Base-by-base conservation (phyloP, 2,888 invertebrate species). In the Chrysolina oricalcia region DNA sequence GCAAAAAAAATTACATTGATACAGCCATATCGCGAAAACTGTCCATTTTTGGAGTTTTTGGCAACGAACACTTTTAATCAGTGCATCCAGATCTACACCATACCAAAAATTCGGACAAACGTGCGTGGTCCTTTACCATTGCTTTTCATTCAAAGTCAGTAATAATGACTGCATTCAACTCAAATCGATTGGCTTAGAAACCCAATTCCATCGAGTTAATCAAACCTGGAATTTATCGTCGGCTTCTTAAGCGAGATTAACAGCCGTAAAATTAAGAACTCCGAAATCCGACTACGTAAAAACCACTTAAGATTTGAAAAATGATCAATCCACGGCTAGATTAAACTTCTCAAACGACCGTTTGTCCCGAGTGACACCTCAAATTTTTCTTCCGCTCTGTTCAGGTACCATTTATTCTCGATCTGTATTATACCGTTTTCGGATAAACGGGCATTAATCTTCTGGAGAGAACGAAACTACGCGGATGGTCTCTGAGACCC, bases 321-420 rank as follows among this genome's bases (percentile, higher is more conserved):
- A 76, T 76, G 73, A 74, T 43, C 71, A 56, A 73, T 76, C 41
- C 56, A 72, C 68, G 66, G 56, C 67, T 71, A 69, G 74, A 77
- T 77, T 74, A 77, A 72, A 69, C 72, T 74, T 59, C 67, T 72
- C 66, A 74, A 72, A 72, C 41, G 67, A 48, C 66, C 77, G 77
- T 68, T 72, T 77, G 72, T 64, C 59, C 65, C 56, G 11, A 48
- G 27, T 77, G 77, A 77, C 77, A 72, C 53, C 53, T 72, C 70
- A 43, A 76, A 70, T 75, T 75, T 77, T 73, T 75, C 75, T 69
- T 66, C 67, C 21, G 66, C 62, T 74, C 17, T 11, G 41, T 50
- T 41, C 74, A 69, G 74, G 70, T 74, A 70, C 23, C 19, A 70
- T 70, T 70, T 64, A 70, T 67, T n/a, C 62, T 43, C 35, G 50